Conservation (phyloP, 2,113 vertebrate genomes). For the Hypanus sabinus region DNA sequence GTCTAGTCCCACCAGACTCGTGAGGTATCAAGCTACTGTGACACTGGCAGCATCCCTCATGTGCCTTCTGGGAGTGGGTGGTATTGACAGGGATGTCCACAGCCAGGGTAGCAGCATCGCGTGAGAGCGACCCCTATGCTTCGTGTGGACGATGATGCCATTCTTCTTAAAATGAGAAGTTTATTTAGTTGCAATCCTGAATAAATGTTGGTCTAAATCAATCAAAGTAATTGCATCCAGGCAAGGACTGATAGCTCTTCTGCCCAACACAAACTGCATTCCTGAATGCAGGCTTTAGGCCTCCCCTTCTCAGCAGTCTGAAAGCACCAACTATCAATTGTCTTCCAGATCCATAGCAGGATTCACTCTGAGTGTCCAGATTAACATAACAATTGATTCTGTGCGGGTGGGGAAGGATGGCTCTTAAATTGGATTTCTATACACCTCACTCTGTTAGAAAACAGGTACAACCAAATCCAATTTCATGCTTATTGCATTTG, state of each 20-base stretch:
- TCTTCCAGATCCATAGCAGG: not conserved
- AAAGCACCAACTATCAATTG: not conserved
- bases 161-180: too few relatives aligned
- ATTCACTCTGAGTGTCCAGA: not conserved
- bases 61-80: not conserved
- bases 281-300: not conserved
- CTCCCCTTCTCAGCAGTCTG: not conserved
- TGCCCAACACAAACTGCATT: not conserved
- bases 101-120: not conserved
- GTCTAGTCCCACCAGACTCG: too few relatives aligned
- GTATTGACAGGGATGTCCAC: not conserved
- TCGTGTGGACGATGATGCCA: too few relatives aligned
- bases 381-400: not conserved
- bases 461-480: not conserved
- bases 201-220: not conserved
- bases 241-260: not conserved
- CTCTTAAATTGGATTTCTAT: not conserved
- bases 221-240: not conserved
- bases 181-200: too few relatives aligned
- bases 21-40: not conserved
- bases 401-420: not conserved
- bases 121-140: not conserved
- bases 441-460: not conserved
- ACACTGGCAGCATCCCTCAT: too few relatives aligned
- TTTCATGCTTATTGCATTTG: not conserved